Evolutionary conservation across 2,113 vertebrate genomes (phyloP), one percentile per base, ranked within the genome.

Genomic region (Entomyzon cyanotis): DNA sequence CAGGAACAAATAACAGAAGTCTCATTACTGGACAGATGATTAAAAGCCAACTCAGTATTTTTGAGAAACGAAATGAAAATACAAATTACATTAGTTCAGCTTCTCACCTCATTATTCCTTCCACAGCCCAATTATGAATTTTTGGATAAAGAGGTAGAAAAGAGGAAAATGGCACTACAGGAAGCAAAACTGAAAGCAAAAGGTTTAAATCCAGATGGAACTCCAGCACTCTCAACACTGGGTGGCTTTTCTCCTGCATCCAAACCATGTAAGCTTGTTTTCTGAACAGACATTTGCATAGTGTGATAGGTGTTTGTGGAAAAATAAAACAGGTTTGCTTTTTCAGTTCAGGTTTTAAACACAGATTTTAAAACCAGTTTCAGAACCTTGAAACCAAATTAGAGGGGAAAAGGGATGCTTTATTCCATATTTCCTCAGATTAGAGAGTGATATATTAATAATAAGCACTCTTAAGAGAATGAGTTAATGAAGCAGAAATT

Each of bases 161-260:
- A 99, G 84, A 98, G 99, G 94, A 99, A 99, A 97, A 97, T 99
- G 97, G 98, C 98, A 69, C 94, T 99, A 84, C 99, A 99, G 42
- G 99, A 99, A 95, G 99, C 98, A 24, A 99, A 99, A 94, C 97
- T 99, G 82, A 99, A 99, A 96, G 99, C 99, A 39, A 99, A 99
- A 94, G 99, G 99, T 23, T 98, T 99, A 95, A 99, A 99, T 93
- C 99, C 99, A 2, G 99, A 99, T 87, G 99, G 99, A 83, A 99
- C 99, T 24, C 99, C 99, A 39, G 99, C 99, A 1, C 98, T 99
- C 24, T 98, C 99, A 60, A 98, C 98, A 2, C 93, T 99, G 37
- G 99, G 99, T 31, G 99, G 99, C 64, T 99, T 99, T 98, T 99
- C 99, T 77, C 99, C 99, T 59, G 99, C 98, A 12, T 99, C 99